Evolutionary conservation across 2,113 vertebrate genomes (phyloP).

Genomic region (Climacteris rufus): DNA sequence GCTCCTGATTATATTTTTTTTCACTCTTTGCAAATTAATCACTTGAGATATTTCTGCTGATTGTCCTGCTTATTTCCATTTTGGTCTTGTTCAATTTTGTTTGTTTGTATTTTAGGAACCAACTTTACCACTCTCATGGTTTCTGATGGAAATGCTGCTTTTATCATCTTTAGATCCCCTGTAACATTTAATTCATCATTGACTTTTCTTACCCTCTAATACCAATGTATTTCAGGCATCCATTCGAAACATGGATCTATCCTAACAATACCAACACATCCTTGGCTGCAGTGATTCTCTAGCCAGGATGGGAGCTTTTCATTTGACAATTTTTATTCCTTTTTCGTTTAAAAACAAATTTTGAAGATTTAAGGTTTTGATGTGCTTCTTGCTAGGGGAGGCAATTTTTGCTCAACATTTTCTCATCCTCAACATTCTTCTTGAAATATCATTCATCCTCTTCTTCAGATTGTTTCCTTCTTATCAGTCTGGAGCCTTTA

Average conservation of each 20-base stretch:
- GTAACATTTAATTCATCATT: background rate
- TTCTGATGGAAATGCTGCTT: background rate
- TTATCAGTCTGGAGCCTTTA: background rate
- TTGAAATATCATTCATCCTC: background rate
- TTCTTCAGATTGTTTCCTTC: background rate
- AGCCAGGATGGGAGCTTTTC: background rate
- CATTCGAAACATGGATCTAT: background rate
- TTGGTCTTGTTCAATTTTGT: background rate
- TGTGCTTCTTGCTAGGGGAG: background rate
- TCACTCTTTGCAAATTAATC: background rate
- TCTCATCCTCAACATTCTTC: background rate
- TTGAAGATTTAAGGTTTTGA: background rate
- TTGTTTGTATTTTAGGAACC: background rate
- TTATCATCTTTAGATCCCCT: background rate
- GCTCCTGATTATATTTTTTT: background rate
- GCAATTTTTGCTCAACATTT: background rate
- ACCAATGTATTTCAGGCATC: background rate
- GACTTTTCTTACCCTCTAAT: background rate
- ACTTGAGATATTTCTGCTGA: background rate
- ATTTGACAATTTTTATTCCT: background rate
- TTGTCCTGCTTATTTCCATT: background rate
- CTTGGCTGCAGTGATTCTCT: background rate
- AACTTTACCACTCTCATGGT: background rate
- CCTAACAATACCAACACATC: background rate
- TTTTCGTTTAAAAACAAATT: background rate